These are phyloP conservation scores for Sinonovacula constricta DNA, from an alignment of 1,140 invertebrate species.

Conservation along the genomic window DNA sequence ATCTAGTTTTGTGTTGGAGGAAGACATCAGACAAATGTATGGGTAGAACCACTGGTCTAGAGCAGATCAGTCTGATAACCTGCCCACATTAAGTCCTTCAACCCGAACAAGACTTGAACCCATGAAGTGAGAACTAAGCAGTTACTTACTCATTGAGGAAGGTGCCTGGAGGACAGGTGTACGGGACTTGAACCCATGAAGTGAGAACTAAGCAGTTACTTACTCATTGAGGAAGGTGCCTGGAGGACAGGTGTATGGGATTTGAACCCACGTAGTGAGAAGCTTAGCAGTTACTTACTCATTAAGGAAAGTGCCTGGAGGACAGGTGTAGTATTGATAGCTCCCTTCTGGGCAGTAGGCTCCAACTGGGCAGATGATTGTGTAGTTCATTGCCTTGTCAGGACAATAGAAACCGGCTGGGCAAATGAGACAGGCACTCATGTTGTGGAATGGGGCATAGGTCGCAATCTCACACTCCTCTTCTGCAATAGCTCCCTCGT, in stretches of 20 bases:
- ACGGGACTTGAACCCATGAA: too few relatives aligned
- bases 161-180: conserved; percentile 72
- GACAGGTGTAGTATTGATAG: conserved; percentile 67
- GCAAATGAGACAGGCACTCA: conserved; percentile 66
- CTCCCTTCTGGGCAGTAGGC: conserved; percentile 73
- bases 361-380: conserved; percentile 69
- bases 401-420: conserved; percentile 74
- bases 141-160: conserved; percentile 70
- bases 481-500: conserved; percentile 67
- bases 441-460: conserved; percentile 65
- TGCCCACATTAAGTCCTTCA: too few relatives aligned
- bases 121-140: too few relatives aligned
- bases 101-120: too few relatives aligned
- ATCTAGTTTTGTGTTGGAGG: too few relatives aligned
- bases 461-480: conserved; percentile 70
- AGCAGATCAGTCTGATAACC: too few relatives aligned
- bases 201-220: too few relatives aligned
- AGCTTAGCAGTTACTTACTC: conserved; percentile 64
- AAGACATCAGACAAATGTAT: too few relatives aligned
- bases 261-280: too few relatives aligned
- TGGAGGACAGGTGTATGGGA: conserved; percentile 69
- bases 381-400: conserved; percentile 71
- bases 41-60: too few relatives aligned
- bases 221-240: conserved; percentile 73
- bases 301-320: conserved; percentile 73